Conservation (phyloP, 2,888 invertebrate species). For the Napeogenes sylphis region DNA sequence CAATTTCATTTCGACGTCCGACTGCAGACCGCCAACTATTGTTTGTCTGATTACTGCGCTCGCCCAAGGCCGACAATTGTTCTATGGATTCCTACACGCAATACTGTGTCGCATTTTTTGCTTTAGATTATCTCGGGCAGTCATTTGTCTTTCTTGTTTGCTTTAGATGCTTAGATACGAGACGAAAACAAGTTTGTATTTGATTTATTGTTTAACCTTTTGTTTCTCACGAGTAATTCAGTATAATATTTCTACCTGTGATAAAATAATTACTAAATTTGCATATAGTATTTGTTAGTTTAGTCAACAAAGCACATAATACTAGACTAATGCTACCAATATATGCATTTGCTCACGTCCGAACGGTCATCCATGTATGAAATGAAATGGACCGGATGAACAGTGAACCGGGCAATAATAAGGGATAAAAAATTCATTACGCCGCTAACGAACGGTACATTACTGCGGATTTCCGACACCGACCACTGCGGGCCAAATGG, state of each 20-base stretch:
- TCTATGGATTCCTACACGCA: constrained; percentile 67
- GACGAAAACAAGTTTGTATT: neutral
- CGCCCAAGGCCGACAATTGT: constrained; percentile 71
- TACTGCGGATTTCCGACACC: constrained; percentile 21
- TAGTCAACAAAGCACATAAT: neutral
- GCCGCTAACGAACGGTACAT: constrained; percentile 42
- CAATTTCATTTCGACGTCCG: constrained; percentile 31
- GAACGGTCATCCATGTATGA: constrained; percentile 41
- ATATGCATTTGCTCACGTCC: constrained; percentile 35
- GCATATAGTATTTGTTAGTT: neutral
- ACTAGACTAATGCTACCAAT: constrained; percentile 18
- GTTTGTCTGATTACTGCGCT: constrained; percentile 62
- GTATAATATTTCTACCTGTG: neutral
- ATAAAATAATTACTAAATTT: neutral
- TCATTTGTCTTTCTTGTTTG: constrained; percentile 22
- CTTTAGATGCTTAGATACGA: constrained; percentile 3
- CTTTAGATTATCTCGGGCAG: constrained; percentile 38
- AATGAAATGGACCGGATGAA: constrained; percentile 58
- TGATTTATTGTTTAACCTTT: neutral
- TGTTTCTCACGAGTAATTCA: neutral
- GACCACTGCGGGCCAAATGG: constrained; percentile 8
- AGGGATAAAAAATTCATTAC: constrained; percentile 67
- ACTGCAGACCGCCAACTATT: constrained; percentile 39
- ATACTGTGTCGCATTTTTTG: constrained; percentile 37
- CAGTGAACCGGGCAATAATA: constrained; percentile 57